Percentiles rank a stretch among this genome's conserved stretches.
phyloP scores from a whole-genome alignment of 2,888 invertebrate genomes.

The Drosophila fulvimacula region DNA sequence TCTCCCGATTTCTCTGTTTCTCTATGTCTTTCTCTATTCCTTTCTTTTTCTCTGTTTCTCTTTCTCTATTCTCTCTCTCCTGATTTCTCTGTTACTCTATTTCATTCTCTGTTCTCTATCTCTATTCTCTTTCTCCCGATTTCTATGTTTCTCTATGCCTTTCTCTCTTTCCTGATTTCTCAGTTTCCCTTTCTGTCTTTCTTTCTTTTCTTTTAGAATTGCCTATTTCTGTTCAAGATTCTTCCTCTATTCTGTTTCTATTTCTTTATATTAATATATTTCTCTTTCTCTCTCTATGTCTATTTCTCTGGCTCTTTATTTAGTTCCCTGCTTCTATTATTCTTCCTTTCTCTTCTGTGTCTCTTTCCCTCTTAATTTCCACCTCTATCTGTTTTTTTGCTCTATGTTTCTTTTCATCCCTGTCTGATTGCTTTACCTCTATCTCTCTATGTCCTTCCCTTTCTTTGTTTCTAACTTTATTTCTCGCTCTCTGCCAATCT shows the following conservation, averaged over 20 bases:
- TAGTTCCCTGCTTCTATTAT: too few relatives aligned
- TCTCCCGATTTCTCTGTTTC: too few relatives aligned
- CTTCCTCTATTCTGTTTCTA: not conserved
- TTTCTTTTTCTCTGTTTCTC: not conserved
- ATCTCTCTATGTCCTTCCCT: not conserved
- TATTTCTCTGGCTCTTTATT: not conserved
- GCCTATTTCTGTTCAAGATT: not conserved
- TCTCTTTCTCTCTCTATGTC: not conserved
- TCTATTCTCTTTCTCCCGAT: too few relatives aligned
- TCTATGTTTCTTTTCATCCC: too few relatives aligned
- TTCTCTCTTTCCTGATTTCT: not conserved
- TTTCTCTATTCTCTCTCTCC: not conserved
- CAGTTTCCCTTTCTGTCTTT: not conserved
- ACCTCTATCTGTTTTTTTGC: too few relatives aligned
- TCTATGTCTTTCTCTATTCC: not conserved
- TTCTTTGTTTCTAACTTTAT: not conserved
- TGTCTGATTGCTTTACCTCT: too few relatives aligned
- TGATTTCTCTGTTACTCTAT: not conserved
- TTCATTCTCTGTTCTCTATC: too few relatives aligned
- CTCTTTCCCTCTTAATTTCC: too few relatives aligned
- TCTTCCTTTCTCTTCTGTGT: too few relatives aligned
- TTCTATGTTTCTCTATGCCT: not conserved
- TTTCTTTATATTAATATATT: not conserved
- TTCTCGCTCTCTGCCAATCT: not conserved
- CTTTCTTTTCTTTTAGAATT: not conserved